phyloP scores from a whole-genome alignment of 2,888 invertebrate genomes.

The Leptinotarsa tumamoca region DNA sequence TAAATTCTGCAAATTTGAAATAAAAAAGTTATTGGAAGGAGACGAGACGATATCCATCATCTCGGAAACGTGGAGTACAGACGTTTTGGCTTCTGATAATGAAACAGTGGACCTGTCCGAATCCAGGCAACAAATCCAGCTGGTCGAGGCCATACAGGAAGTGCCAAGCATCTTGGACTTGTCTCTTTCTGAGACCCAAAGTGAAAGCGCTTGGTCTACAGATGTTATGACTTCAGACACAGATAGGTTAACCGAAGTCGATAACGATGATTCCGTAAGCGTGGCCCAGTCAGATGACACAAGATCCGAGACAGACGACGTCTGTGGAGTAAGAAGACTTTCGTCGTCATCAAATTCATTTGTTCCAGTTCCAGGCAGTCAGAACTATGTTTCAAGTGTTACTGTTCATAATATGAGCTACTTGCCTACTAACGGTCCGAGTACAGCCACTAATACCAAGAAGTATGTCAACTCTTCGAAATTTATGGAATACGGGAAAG shows the following conservation, averaged over 20 bases:
- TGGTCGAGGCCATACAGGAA: conserved; percentile 63
- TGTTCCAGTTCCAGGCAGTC: conserved; percentile 52
- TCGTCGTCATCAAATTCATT: conserved; percentile 48
- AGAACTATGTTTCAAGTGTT: conserved; percentile 47
- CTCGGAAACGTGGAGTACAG: conserved; percentile 99
- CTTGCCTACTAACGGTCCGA: conserved; percentile 32
- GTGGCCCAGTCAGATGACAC: conserved; percentile 70
- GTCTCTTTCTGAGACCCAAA: conserved; percentile 84
- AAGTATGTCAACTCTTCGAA: conserved; percentile 39
- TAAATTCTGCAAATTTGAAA: conserved; percentile 98
- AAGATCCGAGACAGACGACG: conserved; percentile 70
- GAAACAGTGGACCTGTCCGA: conserved; percentile 85
- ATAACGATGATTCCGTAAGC: conserved; percentile 76
- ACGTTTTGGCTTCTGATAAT: conserved; percentile 96
- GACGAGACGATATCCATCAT: conserved; percentile 98
- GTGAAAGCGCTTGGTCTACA: conserved; percentile 97
- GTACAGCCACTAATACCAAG: conserved; percentile 30
- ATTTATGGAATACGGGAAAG: conserved; percentile 53
- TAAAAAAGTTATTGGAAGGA: conserved; percentile 80
- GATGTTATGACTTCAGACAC: conserved; percentile 95
- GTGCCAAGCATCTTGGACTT: conserved; percentile 74
- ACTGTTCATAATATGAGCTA: conserved; percentile 38
- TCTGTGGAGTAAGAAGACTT: conserved; percentile 47
- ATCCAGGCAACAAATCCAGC: conserved; percentile 62
- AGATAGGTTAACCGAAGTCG: conserved; percentile 87